Percentiles rank a stretch among this genome's conserved stretches.
These are phyloP conservation scores for Coryphaenoides rupestris DNA, from an alignment of 2,113 vertebrate species.

Conservation along the genomic window DNA sequence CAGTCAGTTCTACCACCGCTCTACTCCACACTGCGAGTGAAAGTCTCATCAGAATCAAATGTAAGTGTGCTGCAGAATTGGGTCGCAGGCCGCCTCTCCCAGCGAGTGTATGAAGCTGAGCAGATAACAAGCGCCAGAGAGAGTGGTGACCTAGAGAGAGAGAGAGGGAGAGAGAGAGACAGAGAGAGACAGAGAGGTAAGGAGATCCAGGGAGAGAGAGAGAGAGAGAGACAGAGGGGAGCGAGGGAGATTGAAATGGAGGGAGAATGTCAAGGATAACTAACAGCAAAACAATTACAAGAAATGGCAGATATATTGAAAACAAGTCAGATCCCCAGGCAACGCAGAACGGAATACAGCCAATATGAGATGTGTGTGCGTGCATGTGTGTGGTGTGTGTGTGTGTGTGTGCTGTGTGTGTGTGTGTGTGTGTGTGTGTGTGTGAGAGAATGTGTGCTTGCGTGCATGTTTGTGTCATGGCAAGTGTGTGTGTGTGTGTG, in stretches of 20 bases:
- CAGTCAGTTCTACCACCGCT: not conserved
- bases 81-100: slow-evolving; percentile 54
- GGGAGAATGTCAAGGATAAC: not conserved
- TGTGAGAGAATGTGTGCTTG: too few relatives aligned
- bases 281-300: slow-evolving; percentile 3
- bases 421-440: slow-evolving; percentile 2
- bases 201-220: slow-evolving; percentile 22
- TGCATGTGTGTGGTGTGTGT: slow-evolving; percentile 7
- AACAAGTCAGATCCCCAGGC: not conserved
- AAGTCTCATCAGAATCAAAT: slow-evolving; percentile 58
- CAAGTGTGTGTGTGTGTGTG: not conserved
- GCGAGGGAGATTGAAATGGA: not conserved
- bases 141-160: not conserved
- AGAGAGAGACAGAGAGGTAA: slow-evolving; percentile 21
- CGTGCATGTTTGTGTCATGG: not conserved
- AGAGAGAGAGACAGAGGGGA: not conserved
- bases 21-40: not conserved
- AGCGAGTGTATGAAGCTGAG: slow-evolving; percentile 43
- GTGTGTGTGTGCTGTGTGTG: slow-evolving; percentile 8
- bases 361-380: slow-evolving; percentile 3
- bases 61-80: slow-evolving; percentile 52
- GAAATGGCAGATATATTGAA: not conserved
- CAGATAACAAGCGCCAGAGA: slow-evolving; percentile 23
- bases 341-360: not conserved
- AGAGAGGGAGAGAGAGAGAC: slow-evolving; percentile 34